These are phyloP conservation scores for Cichladusa arquata DNA, from an alignment of 2,113 vertebrate genomes.

Conservation along the genomic window DNA sequence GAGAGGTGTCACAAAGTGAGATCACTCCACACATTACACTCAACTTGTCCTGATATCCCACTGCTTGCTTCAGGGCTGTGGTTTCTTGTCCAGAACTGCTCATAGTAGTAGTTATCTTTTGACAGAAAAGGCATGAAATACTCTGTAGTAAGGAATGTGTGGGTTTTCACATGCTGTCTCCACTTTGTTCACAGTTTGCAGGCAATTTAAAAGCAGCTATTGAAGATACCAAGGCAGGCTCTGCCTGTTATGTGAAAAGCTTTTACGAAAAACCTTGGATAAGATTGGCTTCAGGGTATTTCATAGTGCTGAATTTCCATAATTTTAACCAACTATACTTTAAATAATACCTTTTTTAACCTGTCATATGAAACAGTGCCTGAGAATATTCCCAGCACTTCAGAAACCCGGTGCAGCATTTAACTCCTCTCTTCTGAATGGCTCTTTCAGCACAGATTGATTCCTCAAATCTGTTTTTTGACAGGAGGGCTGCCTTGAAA, in stretches of 20 bases:
- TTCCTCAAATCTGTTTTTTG: neutral
- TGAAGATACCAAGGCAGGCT: neutral
- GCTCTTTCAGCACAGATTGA: neutral
- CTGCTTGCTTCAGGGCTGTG: neutral
- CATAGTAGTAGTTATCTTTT: neutral
- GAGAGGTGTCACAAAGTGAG: neutral
- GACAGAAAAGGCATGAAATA: neutral
- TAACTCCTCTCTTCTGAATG: neutral
- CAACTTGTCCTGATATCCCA: neutral
- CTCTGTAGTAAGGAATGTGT: neutral
- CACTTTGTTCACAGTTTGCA: slow-evolving; percentile 22
- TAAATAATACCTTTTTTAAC: neutral
- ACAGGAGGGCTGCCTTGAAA: neutral
- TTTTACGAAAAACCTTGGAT: neutral
- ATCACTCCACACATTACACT: neutral
- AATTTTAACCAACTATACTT: neutral
- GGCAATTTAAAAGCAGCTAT: neutral
- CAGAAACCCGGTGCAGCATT: neutral
- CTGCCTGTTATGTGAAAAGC: neutral
- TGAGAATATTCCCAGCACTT: neutral
- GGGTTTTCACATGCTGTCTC: slow-evolving; percentile 1
- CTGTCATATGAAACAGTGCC: neutral
- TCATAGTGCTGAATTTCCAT: neutral
- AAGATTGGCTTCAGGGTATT: neutral
- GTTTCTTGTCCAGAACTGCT: neutral